Conservation (phyloP, 1,140 invertebrate species). For the Chrysoperla carnea region DNA sequence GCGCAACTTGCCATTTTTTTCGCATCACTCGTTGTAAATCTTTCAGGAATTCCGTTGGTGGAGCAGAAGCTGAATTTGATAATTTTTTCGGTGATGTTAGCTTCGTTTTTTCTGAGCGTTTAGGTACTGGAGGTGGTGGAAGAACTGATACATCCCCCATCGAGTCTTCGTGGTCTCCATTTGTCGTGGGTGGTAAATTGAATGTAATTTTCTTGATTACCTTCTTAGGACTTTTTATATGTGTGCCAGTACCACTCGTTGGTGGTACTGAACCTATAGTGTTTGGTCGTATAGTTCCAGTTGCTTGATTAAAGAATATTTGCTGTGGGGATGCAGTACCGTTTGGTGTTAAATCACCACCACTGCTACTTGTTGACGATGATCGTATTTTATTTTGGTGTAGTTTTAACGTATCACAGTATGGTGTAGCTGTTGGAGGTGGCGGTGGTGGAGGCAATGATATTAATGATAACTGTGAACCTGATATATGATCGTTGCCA, state of each 20-base stretch:
- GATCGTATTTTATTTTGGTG: too few species aligned
- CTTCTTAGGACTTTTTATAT: conserved; percentile 10
- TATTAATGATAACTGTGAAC: conserved; percentile 42
- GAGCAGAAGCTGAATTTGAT: conserved; percentile 48
- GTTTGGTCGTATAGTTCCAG: too few species aligned
- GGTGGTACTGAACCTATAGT: background rate
- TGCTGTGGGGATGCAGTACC: too few species aligned
- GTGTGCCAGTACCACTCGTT: background rate
- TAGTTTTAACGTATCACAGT: background rate
- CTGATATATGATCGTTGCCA: conserved; percentile 35
- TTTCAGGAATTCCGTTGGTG: conserved; percentile 66
- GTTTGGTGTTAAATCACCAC: too few species aligned
- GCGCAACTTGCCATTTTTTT: conserved; percentile 85
- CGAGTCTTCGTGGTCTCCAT: conserved; percentile 22
- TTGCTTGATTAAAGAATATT: too few species aligned
- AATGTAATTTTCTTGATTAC: conserved; percentile 33
- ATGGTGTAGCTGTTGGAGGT: conserved; percentile 18
- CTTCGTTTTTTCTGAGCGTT: conserved; percentile 49
- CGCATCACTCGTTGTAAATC: conserved; percentile 81
- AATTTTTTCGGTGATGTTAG: conserved; percentile 57
- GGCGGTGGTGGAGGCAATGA: conserved; percentile 50
- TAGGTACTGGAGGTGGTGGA: conserved; percentile 44
- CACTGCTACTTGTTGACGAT: too few species aligned
- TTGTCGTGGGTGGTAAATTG: conserved; percentile 21
- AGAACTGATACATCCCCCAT: conserved; percentile 12